Evolutionary conservation across 1,140 invertebrate species (phyloP).

Genomic region (Hyphantria cunea): DNA sequence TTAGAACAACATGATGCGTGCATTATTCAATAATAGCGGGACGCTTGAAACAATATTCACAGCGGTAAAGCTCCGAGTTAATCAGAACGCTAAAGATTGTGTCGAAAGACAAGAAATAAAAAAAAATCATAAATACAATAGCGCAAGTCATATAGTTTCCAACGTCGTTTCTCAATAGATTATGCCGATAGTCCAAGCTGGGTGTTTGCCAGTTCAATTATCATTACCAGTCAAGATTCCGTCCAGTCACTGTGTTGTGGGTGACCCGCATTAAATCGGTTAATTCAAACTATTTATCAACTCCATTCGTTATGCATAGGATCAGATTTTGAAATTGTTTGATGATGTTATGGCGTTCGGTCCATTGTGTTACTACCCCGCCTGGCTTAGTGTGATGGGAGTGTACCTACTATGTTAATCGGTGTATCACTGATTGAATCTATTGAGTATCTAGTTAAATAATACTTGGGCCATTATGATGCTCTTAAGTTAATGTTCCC

Average conservation of each 20-base stretch:
- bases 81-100: slow-evolving; percentile 81
- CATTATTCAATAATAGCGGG: slow-evolving; percentile 44
- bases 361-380: slow-evolving; percentile 62
- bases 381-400: slow-evolving; percentile 73
- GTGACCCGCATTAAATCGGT: slow-evolving; percentile 81
- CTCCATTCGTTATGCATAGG: slow-evolving; percentile 79
- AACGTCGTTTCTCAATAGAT: slow-evolving; percentile 71
- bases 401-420: slow-evolving; percentile 69
- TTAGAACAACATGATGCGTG: slow-evolving; percentile 10
- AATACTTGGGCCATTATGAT: slow-evolving; percentile 51
- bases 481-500: slow-evolving; percentile 25
- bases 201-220: slow-evolving; percentile 82
- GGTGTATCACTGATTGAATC: slow-evolving; percentile 65
- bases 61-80: slow-evolving; percentile 76
- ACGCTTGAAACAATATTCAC: slow-evolving; percentile 72
- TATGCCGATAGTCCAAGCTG: slow-evolving; percentile 66
- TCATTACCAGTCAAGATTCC: slow-evolving; percentile 73
- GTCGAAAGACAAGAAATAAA: slow-evolving; percentile 76
- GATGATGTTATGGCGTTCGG: slow-evolving; percentile 75
- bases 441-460: slow-evolving; percentile 59
- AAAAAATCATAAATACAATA: slow-evolving; percentile 76
- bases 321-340: slow-evolving; percentile 81
- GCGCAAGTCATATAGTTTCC: slow-evolving; percentile 76
- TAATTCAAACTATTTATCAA: slow-evolving; percentile 82
- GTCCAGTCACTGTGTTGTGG: slow-evolving; percentile 73